Conservation (phyloP, 2,888 invertebrate genomes). For the Apoda limacodes region DNA sequence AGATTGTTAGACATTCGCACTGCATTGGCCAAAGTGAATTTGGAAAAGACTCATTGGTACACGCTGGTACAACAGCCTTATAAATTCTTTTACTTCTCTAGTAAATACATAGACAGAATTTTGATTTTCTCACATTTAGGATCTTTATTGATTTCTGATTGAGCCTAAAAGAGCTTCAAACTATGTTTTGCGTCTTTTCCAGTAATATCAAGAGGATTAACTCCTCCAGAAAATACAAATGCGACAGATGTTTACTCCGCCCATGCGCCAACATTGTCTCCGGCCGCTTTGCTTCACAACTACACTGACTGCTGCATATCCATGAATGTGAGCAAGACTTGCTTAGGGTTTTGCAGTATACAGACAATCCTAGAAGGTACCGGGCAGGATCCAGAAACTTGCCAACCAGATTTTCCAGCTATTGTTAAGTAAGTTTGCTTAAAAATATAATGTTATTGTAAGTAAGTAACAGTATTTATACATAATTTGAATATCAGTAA, state of each 20-base stretch:
- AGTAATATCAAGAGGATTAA: conserved; percentile 74
- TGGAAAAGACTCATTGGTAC: too few species aligned
- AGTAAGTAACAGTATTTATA: too few species aligned
- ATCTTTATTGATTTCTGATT: too few species aligned
- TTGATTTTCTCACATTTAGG: too few species aligned
- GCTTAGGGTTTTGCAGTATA: conserved; percentile 86
- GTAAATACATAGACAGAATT: too few species aligned
- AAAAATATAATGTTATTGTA: neutral
- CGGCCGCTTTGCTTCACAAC: conserved; percentile 73
- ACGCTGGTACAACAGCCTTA: too few species aligned
- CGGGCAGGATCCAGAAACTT: conserved; percentile 83
- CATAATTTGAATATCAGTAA: too few species aligned
- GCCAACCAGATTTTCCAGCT: conserved; percentile 82
- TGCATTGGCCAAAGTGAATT: too few species aligned
- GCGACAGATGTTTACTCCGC: conserved; percentile 57
- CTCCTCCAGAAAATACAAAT: conserved; percentile 69
- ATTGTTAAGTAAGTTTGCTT: conserved; percentile 71
- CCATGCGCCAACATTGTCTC: conserved; percentile 43
- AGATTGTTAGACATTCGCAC: too few species aligned
- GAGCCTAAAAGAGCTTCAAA: too few species aligned
- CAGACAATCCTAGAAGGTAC: conserved; percentile 82
- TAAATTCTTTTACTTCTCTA: too few species aligned
- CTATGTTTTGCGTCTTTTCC: too few species aligned
- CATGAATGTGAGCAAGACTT: conserved; percentile 76
- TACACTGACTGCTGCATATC: conserved; percentile 83